Conservation (phyloP, 2,797 vertebrate species). For the Podargus strigoides region DNA sequence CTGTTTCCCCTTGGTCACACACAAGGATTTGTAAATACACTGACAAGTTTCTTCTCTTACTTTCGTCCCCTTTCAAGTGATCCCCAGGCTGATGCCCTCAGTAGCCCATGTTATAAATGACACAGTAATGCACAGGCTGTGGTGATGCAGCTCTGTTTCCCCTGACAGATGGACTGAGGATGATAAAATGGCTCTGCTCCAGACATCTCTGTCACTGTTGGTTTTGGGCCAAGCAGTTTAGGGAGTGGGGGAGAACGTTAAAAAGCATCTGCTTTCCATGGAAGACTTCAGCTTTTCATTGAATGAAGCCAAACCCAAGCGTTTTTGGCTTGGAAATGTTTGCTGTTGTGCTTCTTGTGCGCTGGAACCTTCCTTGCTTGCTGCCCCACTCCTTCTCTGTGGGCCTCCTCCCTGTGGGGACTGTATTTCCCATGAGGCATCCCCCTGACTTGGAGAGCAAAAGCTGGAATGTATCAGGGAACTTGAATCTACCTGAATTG, state of each 20-base stretch:
- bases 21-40: too few relatives aligned
- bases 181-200: conserved; percentile 36
- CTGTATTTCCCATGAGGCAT: background rate
- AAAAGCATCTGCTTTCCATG: conserved; percentile 54
- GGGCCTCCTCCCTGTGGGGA: background rate
- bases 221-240: conserved; percentile 28
- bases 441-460: background rate
- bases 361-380: background rate
- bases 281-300: conserved; percentile 7
- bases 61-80: background rate
- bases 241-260: conserved; percentile 17
- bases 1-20: background rate
- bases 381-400: background rate
- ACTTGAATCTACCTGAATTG: background rate
- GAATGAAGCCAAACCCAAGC: conserved; percentile 9
- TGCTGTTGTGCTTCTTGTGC: background rate
- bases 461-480: background rate
- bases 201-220: conserved; percentile 20
- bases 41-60: too few relatives aligned
- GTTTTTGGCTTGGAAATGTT: conserved; percentile 4
- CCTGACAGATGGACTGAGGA: conserved; percentile 36
- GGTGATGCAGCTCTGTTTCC: background rate
- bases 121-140: background rate
- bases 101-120: fast-evolving
- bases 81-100: background rate